Evolutionary conservation across 2,113 vertebrate species (phyloP).

Genomic region (Chloroceryle aenea): DNA sequence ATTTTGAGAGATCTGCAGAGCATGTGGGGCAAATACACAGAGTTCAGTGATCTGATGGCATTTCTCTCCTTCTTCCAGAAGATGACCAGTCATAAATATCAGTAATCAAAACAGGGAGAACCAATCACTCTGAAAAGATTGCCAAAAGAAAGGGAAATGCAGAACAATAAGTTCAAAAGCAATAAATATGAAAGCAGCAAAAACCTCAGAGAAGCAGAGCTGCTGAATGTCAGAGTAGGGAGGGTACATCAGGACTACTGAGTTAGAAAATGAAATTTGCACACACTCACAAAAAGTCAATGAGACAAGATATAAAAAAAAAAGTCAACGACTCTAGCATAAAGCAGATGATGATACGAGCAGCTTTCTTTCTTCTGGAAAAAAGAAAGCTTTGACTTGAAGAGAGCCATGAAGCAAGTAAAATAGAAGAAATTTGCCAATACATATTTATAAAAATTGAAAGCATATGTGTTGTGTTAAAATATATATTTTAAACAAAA

Average conservation of each 20-base stretch:
- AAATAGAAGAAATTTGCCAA: conserved; percentile 51
- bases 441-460: conserved; percentile 62
- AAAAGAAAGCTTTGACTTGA: conserved; percentile 42
- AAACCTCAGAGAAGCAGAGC: background rate
- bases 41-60: background rate
- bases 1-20: background rate
- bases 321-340: background rate
- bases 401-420: conserved; percentile 14
- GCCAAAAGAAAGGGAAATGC: background rate
- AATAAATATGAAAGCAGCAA: background rate
- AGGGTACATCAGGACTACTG: conserved; percentile 19
- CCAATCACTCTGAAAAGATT: background rate
- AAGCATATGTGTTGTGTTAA: conserved; percentile 55
- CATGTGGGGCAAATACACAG: background rate
- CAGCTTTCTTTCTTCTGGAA: conserved; percentile 55
- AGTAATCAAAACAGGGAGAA: background rate
- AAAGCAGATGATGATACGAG: conserved; percentile 55
- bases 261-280: background rate
- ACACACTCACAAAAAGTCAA: background rate
- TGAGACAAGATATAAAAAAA: conserved; percentile 10
- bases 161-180: background rate
- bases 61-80: background rate
- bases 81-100: background rate
- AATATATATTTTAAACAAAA: conserved; percentile 27
- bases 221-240: background rate